Conservation (phyloP, 1,140 invertebrate species). For the Whitmania pigra region DNA sequence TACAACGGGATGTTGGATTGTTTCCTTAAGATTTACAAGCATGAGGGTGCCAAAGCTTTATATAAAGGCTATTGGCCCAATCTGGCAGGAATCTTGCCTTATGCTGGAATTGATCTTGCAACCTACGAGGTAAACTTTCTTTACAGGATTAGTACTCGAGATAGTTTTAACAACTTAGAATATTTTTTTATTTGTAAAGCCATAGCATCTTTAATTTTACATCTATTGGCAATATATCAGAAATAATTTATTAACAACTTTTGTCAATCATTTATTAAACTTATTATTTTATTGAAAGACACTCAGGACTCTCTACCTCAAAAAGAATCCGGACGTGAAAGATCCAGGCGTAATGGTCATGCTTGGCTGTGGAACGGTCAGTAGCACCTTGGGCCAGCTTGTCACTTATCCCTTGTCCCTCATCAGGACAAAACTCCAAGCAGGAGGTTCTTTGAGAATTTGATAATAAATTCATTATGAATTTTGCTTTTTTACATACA, state of each 20-base stretch:
- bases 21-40: conserved; percentile 68
- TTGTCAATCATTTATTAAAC: too few species aligned
- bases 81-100: conserved; percentile 92
- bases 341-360: conserved; percentile 53
- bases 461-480: too few species aligned
- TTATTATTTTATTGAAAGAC: conserved; percentile 19
- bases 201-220: too few species aligned
- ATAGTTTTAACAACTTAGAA: too few species aligned
- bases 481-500: too few species aligned
- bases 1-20: conserved; percentile 77
- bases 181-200: too few species aligned
- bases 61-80: conserved; percentile 76
- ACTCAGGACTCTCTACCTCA: conserved; percentile 21
- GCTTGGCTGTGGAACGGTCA: conserved; percentile 77
- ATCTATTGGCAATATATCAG: too few species aligned
- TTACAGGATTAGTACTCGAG: too few species aligned
- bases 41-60: conserved; percentile 73
- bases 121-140: conserved; percentile 65
- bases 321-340: conserved; percentile 32
- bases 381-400: conserved; percentile 86
- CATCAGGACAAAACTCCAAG: conserved; percentile 84
- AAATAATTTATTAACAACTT: too few species aligned
- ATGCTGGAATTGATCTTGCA: conserved; percentile 95
- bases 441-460: conserved; percentile 36
- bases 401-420: conserved; percentile 92